These are phyloP conservation scores for Habrosyne pyritoides DNA, from an alignment of 2,888 invertebrate species.

Conservation along the genomic window DNA sequence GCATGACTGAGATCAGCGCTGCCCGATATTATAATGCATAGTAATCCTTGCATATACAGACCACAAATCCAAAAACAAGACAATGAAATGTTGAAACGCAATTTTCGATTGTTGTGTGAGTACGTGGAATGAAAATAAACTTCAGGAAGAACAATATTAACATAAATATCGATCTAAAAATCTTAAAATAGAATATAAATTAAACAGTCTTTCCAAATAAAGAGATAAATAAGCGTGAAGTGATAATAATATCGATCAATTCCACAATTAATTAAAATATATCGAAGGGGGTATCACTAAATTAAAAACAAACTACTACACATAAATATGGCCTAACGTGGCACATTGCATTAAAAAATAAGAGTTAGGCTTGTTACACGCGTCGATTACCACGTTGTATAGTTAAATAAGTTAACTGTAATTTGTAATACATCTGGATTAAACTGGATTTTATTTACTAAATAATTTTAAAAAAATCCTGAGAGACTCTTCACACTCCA, in stretches of 20 bases:
- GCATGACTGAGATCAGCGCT: background rate
- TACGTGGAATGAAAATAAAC: slow-evolving; percentile 6
- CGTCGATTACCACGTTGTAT: background rate
- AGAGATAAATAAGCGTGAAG: slow-evolving; percentile 10
- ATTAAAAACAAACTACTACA: background rate
- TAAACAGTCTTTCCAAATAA: slow-evolving; percentile 15
- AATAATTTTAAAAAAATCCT: too few relatives aligned
- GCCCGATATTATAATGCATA: background rate
- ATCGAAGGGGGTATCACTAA: background rate
- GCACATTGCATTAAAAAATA: slow-evolving; percentile 6
- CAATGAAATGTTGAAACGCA: background rate
- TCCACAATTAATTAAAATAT: background rate
- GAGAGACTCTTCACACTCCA: too few relatives aligned
- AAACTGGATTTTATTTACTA: too few relatives aligned
- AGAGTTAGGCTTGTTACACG: background rate
- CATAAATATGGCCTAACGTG: slow-evolving; percentile 8
- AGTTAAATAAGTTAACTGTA: background rate
- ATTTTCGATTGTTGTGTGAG: background rate
- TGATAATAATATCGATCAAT: slow-evolving; percentile 5
- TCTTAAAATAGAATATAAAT: background rate
- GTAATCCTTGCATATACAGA: background rate
- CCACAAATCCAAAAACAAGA: background rate
- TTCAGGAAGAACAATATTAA: background rate
- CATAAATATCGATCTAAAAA: background rate
- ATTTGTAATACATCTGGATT: too few relatives aligned